Evolutionary conservation across 2,797 vertebrate genomes (phyloP).

Genomic region (Falco peregrinus): DNA sequence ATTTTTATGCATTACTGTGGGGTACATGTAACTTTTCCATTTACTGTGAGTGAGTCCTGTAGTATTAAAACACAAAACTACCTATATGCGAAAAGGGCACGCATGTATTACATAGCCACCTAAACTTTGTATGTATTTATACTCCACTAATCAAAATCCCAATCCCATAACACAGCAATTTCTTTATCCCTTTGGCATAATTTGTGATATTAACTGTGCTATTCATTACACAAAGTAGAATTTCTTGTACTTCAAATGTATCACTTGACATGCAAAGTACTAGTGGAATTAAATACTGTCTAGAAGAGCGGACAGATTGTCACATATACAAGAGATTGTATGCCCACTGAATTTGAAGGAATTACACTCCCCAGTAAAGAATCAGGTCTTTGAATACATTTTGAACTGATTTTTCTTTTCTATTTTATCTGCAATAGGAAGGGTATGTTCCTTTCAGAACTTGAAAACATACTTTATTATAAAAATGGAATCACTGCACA

Average conservation of each 20-base stretch:
- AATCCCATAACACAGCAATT: neutral
- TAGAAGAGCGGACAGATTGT: neutral
- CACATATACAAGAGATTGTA: neutral
- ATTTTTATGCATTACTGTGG: neutral
- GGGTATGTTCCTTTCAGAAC: neutral
- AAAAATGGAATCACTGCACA: neutral
- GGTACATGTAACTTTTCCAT: neutral
- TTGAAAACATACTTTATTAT: neutral
- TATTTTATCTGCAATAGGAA: conserved; percentile 26
- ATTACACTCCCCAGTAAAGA: neutral
- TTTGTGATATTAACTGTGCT: neutral
- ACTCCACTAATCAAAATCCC: neutral
- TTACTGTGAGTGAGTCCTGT: neutral
- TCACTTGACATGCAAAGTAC: neutral
- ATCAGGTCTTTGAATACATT: neutral
- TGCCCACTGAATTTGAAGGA: neutral
- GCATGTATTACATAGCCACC: neutral
- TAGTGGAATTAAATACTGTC: neutral
- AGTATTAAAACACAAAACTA: neutral
- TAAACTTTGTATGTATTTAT: neutral
- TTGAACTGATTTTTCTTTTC: neutral
- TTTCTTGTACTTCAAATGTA: neutral
- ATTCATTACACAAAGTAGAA: neutral
- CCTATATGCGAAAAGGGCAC: neutral
- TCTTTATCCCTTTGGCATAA: neutral